Conservation (phyloP, 2,888 invertebrate species). For the Bhutanitis thaidina region DNA sequence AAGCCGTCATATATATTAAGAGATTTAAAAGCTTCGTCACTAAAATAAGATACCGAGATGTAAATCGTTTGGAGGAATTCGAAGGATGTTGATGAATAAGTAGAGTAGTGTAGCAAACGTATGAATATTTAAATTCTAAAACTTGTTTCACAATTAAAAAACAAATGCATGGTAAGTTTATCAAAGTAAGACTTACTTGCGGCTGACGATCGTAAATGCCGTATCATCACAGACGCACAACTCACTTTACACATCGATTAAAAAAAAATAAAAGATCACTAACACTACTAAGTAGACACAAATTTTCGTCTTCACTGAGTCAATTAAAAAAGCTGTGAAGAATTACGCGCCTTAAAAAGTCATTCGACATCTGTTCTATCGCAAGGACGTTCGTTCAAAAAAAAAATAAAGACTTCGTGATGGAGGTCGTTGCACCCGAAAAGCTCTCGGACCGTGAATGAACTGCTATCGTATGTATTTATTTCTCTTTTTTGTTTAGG, state of each 20-base stretch:
- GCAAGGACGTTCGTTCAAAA: conserved; percentile 57
- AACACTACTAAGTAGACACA: conserved; percentile 8
- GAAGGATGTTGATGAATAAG: neutral
- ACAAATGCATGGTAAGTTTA: conserved; percentile 1
- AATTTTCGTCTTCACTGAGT: conserved; percentile 6
- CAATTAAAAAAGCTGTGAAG: conserved; percentile 8
- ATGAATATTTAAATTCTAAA: conserved; percentile 12
- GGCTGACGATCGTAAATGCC: conserved; percentile 1
- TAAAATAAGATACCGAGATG: neutral
- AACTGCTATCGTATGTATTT: conserved; percentile 52
- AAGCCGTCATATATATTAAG: no score
- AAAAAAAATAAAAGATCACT: conserved; percentile 11
- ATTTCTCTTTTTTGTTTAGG: conserved; percentile 31
- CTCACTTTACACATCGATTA: conserved; percentile 7
- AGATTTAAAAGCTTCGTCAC: no score
- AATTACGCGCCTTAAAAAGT: conserved; percentile 6
- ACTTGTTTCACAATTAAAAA: conserved; percentile 3
- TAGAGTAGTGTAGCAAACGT: neutral
- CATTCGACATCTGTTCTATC: conserved; percentile 15
- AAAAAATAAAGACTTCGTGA: conserved; percentile 46
- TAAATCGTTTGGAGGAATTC: neutral
- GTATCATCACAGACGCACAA: conserved; percentile 16
- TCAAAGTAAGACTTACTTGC: conserved; percentile 19
- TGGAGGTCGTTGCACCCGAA: conserved; percentile 55
- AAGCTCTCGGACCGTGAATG: conserved; percentile 59